These are phyloP conservation scores for Troides helena DNA, from an alignment of 2,888 invertebrate genomes.

Conservation along the genomic window DNA sequence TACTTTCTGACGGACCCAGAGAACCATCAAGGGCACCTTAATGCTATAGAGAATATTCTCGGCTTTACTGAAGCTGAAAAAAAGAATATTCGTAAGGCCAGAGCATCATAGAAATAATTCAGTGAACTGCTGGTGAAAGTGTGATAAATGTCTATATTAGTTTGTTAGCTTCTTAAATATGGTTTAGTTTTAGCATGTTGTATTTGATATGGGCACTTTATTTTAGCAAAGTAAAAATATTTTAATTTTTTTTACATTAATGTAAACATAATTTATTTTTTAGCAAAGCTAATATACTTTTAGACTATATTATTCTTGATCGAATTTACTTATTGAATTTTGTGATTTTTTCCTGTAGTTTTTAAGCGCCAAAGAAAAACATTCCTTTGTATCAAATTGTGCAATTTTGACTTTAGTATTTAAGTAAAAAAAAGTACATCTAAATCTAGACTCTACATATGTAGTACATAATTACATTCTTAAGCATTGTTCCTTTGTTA, in stretches of 20 bases:
- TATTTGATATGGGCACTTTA: constrained; percentile 28
- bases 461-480: constrained; percentile 44
- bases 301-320: constrained; percentile 36
- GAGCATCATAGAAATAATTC: constrained; percentile 64
- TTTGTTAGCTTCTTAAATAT: constrained; percentile 51
- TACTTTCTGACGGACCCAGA: constrained; percentile 95
- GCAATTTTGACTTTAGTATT: constrained; percentile 64
- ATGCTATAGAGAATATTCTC: constrained; percentile 94
- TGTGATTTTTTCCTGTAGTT: constrained; percentile 64
- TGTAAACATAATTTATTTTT: constrained; percentile 17
- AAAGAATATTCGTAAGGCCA: constrained; percentile 87
- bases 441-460: constrained; percentile 44
- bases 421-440: constrained; percentile 48
- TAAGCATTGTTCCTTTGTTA: constrained; percentile 48
- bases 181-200: constrained; percentile 44
- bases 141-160: constrained; percentile 56
- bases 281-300: constrained; percentile 18
- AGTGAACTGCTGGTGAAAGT: constrained; percentile 57
- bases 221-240: constrained; percentile 12
- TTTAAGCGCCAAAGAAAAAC: constrained; percentile 72
- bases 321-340: constrained; percentile 58
- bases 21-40: constrained; percentile 92
- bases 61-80: constrained; percentile 92
- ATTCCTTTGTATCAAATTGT: constrained; percentile 59
- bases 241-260: constrained; percentile 11